Evolutionary conservation across 2,113 vertebrate genomes (phyloP), one percentile per base, ranked within the genome.

Genomic region (Ahaetulla prasina): DNA sequence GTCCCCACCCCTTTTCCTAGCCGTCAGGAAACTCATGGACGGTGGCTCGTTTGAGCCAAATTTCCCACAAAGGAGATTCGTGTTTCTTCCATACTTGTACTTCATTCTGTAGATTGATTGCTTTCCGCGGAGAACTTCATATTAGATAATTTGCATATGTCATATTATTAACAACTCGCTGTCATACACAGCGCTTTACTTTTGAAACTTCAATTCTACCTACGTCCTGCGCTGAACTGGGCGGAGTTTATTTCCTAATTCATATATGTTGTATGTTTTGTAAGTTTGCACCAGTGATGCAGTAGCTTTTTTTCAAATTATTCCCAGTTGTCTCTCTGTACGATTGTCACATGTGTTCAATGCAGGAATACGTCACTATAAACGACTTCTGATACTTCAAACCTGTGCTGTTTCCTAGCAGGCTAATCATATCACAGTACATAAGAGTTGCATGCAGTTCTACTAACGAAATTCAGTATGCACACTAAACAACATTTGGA

Each of bases 1-100:
- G 92, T 95, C 89, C 8, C 22, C 39, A 20, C 55, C 27, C 22
- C 55, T 27, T 35, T 93, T 89, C 68, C 4, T 12, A 0, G 14
- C 63, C 9, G n/a, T 30, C 1, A 91, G 49, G 90, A 54, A 43
- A 0, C 25, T 4, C 1, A 18, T 4, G 0, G 90, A 97, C 94
- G 96, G 97, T 1, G 43, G 0, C 95, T 88, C 92, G 27, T 39
- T 2, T 0, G 25, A 63, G 16, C 85, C 97, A 97, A 97, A 97
- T 0, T 45, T 63, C 87, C 53, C 11, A 12, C 22, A 50, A 39
- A 85, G 3, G 47, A 54, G 91, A n/a, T 90, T 25, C 3, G 0
- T 43, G 5, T 52, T 20, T 1, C 87, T 49, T 12, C 11, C 8
- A 2, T 11, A 39, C 8, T 1, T 10, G 1, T 27, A 49, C 2